Evolutionary conservation across 2,113 vertebrate genomes (phyloP).

Genomic region (Ptychochromis oligacanthus): DNA sequence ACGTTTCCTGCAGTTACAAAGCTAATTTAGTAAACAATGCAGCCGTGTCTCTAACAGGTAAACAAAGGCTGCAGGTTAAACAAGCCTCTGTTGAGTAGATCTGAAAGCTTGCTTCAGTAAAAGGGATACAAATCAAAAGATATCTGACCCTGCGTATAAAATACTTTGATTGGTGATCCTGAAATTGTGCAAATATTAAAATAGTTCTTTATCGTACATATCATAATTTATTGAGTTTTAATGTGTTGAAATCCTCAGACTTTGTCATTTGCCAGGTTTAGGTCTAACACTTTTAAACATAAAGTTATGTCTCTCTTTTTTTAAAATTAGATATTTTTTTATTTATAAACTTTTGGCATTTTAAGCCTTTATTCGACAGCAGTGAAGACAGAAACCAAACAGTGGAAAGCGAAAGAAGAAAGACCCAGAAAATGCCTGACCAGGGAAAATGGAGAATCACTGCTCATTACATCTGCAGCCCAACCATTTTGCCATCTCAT

Average conservation of each 20-base stretch:
- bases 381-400: not conserved
- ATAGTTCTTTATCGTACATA: not conserved
- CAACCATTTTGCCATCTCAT: fast-evolving
- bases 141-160: not conserved
- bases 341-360: not conserved
- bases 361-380: not conserved
- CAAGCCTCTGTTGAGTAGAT: not conserved
- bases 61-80: not conserved
- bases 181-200: not conserved
- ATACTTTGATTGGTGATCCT: not conserved
- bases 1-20: not conserved
- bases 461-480: not conserved
- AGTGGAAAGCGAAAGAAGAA: not conserved
- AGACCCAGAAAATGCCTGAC: not conserved
- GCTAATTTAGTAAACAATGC: not conserved
- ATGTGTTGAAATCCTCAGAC: not conserved
- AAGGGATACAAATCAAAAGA: not conserved
- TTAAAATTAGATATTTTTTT: too few relatives aligned
- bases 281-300: not conserved
- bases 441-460: not conserved
- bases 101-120: not conserved
- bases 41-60: not conserved
- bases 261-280: not conserved
- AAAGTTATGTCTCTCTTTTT: not conserved
- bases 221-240: not conserved